Base-by-base conservation (phyloP, 2,888 invertebrate genomes). In the Oscheius onirici region DNA sequence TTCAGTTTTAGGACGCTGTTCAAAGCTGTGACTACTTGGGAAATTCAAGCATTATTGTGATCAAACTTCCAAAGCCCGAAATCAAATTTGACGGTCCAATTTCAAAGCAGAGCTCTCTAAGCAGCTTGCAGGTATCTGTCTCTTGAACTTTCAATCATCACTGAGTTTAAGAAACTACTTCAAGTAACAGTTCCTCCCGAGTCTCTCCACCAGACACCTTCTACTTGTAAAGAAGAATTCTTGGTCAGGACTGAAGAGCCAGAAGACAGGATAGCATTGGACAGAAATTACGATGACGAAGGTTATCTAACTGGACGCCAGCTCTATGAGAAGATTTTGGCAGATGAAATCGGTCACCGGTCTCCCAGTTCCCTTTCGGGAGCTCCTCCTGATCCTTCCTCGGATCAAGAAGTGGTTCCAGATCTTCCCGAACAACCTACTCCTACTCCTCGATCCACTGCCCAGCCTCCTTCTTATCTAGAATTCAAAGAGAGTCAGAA, bases 21-120 rank as follows among this genome's bases (percentile, higher is more conserved):
- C 79, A 79, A 69, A 71, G 74, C 0, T 79, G 66, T 49, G 79
- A 79, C 61, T 79, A 79, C 41, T 69, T 70, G 52, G 79, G 76
- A 0, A 79, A 79, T 41, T 79, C 79, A 24, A 74, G 71, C 57
- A 69, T 79, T 15, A 52, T 75, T 34, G 74, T 79, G 11, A 40
- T 77, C 0, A 24, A 73, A 51, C 41, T 63, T 17, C 75, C 71
- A 11, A 78, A 76, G 44, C 76, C 78, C 0, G 75, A 76, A 20
- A 55, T 75, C 49, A 72, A 71, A 40, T 78, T 78, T 34, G 43
- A 52, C 22, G 34, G 52, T 52, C 20, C 66, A 11, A n/a, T 17
- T n/a, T 44, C 44, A 15, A 15, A 26, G 28, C 17, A 28, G 3
- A 24, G 26, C n/a, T 57, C 57, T 22, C 11, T 17, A 2, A 17